Evolutionary conservation across 2,113 vertebrate genomes (phyloP).

Genomic region (Litocranius walleri): DNA sequence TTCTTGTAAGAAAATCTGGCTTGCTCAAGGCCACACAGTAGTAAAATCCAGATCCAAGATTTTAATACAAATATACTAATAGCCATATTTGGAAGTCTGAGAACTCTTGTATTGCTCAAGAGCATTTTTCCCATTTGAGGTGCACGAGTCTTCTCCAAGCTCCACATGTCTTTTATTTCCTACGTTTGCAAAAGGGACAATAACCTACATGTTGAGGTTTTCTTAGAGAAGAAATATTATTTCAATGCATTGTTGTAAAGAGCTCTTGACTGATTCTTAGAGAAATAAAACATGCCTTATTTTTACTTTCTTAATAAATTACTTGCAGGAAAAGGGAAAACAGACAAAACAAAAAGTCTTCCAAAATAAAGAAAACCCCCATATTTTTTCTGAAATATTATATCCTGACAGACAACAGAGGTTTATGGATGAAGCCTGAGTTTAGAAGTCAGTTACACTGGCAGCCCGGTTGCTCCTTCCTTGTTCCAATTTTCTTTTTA

Average conservation of each 20-base stretch:
- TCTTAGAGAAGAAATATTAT: constrained; percentile 14
- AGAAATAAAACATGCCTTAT: neutral
- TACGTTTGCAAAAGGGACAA: neutral
- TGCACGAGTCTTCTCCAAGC: neutral
- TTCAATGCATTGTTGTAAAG: neutral
- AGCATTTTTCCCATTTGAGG: neutral
- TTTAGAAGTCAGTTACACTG: neutral
- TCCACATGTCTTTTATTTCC: constrained; percentile 1
- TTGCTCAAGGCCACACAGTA: neutral
- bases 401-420: neutral
- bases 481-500: constrained; percentile 1
- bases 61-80: neutral
- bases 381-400: constrained; percentile 2
- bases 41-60: neutral
- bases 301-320: constrained; percentile 6
- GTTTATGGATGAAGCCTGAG: neutral
- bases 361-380: neutral
- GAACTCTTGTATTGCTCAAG: neutral
- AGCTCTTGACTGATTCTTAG: neutral
- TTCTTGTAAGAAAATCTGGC: neutral
- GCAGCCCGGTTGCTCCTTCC: neutral
- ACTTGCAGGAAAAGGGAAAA: neutral
- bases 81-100: neutral
- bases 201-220: neutral
- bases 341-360: neutral